Conservation (phyloP, 2,888 invertebrate species). For the Mythimna impura region DNA sequence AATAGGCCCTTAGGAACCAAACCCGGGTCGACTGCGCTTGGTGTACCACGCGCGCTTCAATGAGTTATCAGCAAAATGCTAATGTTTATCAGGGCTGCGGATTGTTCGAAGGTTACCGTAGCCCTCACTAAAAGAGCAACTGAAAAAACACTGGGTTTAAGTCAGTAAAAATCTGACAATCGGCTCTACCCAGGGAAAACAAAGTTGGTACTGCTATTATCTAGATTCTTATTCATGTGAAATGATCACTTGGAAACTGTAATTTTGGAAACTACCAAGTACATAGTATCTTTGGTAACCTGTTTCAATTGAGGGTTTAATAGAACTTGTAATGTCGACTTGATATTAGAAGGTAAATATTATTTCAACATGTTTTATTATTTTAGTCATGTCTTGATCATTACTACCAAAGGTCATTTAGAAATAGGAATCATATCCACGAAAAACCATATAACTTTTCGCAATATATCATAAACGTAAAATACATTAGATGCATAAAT, state of each 20-base stretch:
- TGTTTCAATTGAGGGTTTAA: neutral
- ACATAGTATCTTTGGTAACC: neutral
- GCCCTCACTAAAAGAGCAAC: too few relatives aligned
- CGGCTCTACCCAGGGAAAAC: too few relatives aligned
- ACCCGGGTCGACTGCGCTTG: too few relatives aligned
- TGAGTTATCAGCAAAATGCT: too few relatives aligned
- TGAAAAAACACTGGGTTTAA: too few relatives aligned
- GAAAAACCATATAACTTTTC: constrained; percentile 29
- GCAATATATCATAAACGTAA: constrained; percentile 24
- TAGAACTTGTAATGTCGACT: neutral
- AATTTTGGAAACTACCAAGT: neutral
- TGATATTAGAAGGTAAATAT: constrained; percentile 8
- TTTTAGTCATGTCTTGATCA: neutral
- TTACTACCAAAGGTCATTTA: constrained; percentile 8
- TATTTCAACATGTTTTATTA: neutral
- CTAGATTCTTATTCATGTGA: neutral
- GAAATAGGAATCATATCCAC: constrained; percentile 5
- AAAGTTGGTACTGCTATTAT: neutral
- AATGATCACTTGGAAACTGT: neutral
- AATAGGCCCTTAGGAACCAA: too few relatives aligned
- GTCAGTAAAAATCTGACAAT: too few relatives aligned
- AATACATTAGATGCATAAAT: constrained; percentile 48
- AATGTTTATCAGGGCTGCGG: too few relatives aligned
- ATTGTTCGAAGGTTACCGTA: too few relatives aligned
- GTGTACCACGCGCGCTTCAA: too few relatives aligned